Conservation (phyloP, 1,140 invertebrate species). For the Ceratosolen fusciceps region DNA sequence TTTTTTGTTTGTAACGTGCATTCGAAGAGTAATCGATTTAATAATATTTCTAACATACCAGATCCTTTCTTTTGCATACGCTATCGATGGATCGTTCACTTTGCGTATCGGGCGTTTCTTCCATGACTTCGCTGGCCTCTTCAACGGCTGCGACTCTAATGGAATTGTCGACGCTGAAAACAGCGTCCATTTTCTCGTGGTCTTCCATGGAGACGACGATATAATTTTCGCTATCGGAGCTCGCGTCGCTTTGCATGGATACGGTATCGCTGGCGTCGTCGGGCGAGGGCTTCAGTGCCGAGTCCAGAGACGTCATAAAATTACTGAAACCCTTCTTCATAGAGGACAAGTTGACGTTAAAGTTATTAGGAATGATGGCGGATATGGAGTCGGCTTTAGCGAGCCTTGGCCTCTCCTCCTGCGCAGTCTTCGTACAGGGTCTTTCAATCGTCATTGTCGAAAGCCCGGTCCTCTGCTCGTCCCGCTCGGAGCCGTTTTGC, state of each 20-base stretch:
- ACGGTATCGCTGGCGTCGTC: constrained; percentile 80
- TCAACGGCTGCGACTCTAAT: constrained; percentile 76
- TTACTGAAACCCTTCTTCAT: constrained; percentile 86
- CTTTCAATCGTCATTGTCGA: constrained; percentile 28
- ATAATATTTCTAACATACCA: constrained; percentile 76
- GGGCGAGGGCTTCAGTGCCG: constrained; percentile 78
- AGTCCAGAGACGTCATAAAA: constrained; percentile 86
- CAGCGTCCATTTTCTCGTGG: constrained; percentile 77
- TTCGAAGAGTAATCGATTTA: no score
- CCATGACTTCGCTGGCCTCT: constrained; percentile 87
- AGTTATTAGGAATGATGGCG: constrained; percentile 67
- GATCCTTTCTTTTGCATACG: constrained; percentile 82
- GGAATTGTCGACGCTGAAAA: constrained; percentile 67
- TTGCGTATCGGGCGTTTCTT: constrained; percentile 81
- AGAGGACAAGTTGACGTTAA: constrained; percentile 76
- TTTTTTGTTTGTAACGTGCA: no score
- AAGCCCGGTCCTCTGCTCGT: constrained; percentile 49
- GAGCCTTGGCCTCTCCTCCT: constrained; percentile 48
- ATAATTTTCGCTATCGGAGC: constrained; percentile 85
- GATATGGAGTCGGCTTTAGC: constrained; percentile 53
- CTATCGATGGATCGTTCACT: constrained; percentile 86
- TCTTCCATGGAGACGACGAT: constrained; percentile 77
- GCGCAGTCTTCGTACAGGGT: constrained; percentile 3
- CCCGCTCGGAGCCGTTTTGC: constrained; percentile 61
- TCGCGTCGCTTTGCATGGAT: constrained; percentile 82